Percentiles rank a stretch among this genome's conserved stretches.
phyloP scores from a whole-genome alignment of 1,140 invertebrate species.

The Aphaenogaster rudis region DNA sequence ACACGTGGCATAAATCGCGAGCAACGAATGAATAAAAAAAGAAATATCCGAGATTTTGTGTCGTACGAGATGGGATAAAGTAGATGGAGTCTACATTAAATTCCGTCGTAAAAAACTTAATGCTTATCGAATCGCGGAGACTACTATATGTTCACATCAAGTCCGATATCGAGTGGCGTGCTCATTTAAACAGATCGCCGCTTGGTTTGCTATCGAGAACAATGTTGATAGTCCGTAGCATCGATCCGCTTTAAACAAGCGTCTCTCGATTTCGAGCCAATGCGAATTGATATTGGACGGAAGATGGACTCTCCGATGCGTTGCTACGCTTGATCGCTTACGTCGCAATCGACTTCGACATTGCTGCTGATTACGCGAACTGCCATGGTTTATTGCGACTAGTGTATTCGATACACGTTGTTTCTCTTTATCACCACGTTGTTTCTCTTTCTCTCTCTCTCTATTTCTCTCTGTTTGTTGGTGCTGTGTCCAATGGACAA shows the following conservation, averaged over 20 bases:
- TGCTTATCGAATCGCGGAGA: background rate
- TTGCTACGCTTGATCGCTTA: conserved; percentile 21
- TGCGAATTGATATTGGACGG: conserved; percentile 24
- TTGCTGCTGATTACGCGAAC: conserved; percentile 3
- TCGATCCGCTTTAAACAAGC: conserved; percentile 31
- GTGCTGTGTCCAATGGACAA: background rate
- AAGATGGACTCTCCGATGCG: conserved; percentile 8
- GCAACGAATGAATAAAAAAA: background rate
- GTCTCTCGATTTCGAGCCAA: conserved; percentile 2
- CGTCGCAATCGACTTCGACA: conserved; percentile 32
- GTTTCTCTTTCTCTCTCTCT: conserved; percentile 9
- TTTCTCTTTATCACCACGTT: background rate
- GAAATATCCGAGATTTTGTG: background rate
- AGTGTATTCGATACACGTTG: background rate
- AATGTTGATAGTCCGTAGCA: background rate
- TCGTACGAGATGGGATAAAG: background rate
- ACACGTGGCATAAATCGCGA: background rate
- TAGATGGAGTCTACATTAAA: background rate
- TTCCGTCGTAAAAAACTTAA: background rate
- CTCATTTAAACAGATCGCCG: background rate
- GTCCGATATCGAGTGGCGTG: background rate
- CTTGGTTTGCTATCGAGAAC: background rate
- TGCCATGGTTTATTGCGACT: conserved; percentile 17
- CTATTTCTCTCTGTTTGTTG: background rate
- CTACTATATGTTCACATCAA: background rate